Evolutionary conservation across 1,140 invertebrate species (phyloP), one percentile per base, ranked within the genome.

Genomic region (Panonychus citri): DNA sequence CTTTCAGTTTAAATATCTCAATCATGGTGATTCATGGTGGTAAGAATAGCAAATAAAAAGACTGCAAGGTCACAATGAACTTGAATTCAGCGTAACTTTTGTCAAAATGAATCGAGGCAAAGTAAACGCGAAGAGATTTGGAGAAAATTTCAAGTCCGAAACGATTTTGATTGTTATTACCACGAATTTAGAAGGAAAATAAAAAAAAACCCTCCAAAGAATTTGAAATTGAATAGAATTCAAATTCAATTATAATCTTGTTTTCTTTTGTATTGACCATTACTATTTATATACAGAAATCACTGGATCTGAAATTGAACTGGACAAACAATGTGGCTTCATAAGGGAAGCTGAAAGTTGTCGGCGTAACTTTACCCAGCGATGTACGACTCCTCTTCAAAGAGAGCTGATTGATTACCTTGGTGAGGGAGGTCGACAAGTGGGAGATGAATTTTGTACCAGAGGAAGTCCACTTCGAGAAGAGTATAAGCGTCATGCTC

Each of bases 291-390:
- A n/a, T 46, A 21, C 24, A 27, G 25, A 56, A 60, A 56, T 28
- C 28, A 60, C 60, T 21, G 52, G 52, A 26, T 59, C 39, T 43
- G 59, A 62, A 27, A 27, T 49, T 55, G 59, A 62, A 34, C 49
- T 62, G n/a, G 52, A 57, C 56, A 61, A 62, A 53, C 60, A 62
- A 28, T 62, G 60, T 34, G 53, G 56, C 17, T 62, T 52, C 48
- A 40, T 62, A n/a, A 8, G 40, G 2, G 64, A 65, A 56, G 64
- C 64, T n/a, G 59, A 65, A 17, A 40, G 56, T 7, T 65, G 64
- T 34, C 60, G 65, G 25, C 57, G 54, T 12, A 65, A 65, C 28
- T 65, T 59, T 50, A 65, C 63, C 10, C 19, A 54, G 5, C 30
- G 63, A 27, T 64, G 63, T 48, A 55, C 61, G 46, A 64, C 63